Base-by-base conservation (phyloP, 1,140 invertebrate species). In the Sitobion miscanthi region DNA sequence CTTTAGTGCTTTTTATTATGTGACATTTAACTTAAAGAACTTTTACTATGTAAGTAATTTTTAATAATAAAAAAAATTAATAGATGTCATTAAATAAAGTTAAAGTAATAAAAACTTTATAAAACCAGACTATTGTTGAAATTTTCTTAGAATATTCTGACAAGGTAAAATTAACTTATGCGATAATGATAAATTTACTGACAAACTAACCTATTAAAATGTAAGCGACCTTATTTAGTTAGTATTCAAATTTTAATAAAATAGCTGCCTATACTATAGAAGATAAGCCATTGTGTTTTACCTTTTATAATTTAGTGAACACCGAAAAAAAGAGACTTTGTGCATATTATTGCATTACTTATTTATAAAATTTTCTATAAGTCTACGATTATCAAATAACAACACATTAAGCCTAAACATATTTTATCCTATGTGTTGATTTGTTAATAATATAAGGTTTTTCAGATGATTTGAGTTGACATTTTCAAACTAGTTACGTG, bases 21-120 rank as follows among this genome's bases (percentile, higher is more conserved):
- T 77, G 30, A n/a, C 62, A 47, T 86, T 47, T 86, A 86, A 86
- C 14, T 49, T 47, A n/a, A 86, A 86, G 42, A 30, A 86, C 85
- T 86, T 86, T 86, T 86, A 86, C 42, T 47, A 9, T 86, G 25
- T 86, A 86, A 30, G 42, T 45, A 86, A 42, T 86, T 86, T 45
- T 45, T 86, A 45, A 86, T 30, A 86, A 47, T 86, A 86, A 86
- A 45, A 85, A 82, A 23, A 86, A 83, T 45, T 42, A 86, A 86
- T 86, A 86, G 38, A 86, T 45, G 42, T 30, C 83, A 25, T 86
- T 42, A 86, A 86, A 86, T 86, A 47, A 86, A 86, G 45, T 86
- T 47, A 30, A 86, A 86, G 42, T 86, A 45, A 47, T 47, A 86
- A 86, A 86, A 86, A 86, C 85, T 86, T 86, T 86, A 77, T 49